Evolutionary conservation across 2,113 vertebrate genomes (phyloP).

Genomic region (Maylandia zebra): DNA sequence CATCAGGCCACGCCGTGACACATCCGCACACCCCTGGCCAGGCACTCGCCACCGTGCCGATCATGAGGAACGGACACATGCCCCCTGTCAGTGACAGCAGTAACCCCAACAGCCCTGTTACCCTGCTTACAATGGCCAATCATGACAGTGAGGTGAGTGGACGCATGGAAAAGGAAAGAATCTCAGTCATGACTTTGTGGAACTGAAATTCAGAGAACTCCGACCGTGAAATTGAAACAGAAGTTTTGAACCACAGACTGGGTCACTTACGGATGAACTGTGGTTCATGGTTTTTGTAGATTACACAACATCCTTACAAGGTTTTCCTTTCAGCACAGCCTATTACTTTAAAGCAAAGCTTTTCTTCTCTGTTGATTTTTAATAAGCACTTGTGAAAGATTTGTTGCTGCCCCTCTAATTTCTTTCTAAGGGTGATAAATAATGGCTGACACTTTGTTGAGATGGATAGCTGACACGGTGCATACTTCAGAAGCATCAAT

Average conservation of each 20-base stretch:
- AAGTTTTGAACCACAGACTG: neutral
- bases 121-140: constrained; percentile 75
- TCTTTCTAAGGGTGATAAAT: constrained; percentile 14
- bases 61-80: constrained; percentile 75
- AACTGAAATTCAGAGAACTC: constrained; percentile 34
- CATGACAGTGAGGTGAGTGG: constrained; percentile 78
- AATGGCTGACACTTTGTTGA: constrained; percentile 10
- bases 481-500: neutral
- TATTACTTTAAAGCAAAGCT: neutral
- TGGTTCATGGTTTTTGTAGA: neutral
- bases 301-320: neutral
- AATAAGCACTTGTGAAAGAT: neutral
- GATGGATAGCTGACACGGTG: neutral
- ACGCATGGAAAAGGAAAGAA: neutral
- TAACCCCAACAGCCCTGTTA: constrained; percentile 70
- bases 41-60: constrained; percentile 56
- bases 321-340: neutral
- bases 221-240: neutral
- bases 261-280: neutral
- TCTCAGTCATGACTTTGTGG: neutral
- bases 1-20: constrained; percentile 64
- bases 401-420: neutral
- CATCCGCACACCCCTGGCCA: constrained; percentile 70
- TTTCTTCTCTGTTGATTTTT: neutral
- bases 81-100: constrained; percentile 63